Percentiles rank a stretch among this genome's conserved stretches.
Conservation (phyloP, 1,140 invertebrate species). For the Drosophila takahashii region DNA sequence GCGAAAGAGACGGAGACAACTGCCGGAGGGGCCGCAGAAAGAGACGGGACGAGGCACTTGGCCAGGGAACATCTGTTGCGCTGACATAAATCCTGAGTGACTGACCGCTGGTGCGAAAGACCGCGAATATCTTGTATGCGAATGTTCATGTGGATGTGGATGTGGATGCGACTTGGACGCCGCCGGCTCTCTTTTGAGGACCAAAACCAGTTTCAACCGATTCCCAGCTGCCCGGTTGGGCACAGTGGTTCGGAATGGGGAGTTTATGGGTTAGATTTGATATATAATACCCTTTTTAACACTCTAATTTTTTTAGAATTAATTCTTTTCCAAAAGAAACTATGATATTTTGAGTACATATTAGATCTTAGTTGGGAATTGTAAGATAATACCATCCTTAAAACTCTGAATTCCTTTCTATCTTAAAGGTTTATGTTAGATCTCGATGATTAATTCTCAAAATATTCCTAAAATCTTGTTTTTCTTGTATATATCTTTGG, state of each 20-base stretch:
- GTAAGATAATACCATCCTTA: too few species aligned
- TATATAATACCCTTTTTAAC: neutral
- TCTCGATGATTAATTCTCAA: too few species aligned
- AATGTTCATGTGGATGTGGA: slow-evolving; percentile 3
- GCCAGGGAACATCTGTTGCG: slow-evolving; percentile 71
- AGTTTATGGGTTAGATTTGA: too few species aligned
- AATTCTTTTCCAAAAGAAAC: too few species aligned
- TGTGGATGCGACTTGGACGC: slow-evolving; percentile 50
- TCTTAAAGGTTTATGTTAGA: too few species aligned
- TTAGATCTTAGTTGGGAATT: too few species aligned
- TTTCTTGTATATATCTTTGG: too few species aligned
- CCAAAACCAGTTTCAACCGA: slow-evolving; percentile 31
- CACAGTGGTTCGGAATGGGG: slow-evolving; percentile 6
- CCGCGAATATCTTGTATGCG: slow-evolving; percentile 51
- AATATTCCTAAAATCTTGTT: too few species aligned
- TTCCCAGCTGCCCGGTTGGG: slow-evolving; percentile 44
- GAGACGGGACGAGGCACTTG: slow-evolving; percentile 56
- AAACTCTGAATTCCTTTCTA: too few species aligned
- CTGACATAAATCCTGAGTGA: slow-evolving; percentile 83
- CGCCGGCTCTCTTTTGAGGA: slow-evolving; percentile 38
- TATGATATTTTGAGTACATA: too few species aligned
- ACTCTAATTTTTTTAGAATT: too few species aligned
- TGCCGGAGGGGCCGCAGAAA: neutral
- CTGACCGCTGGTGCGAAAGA: slow-evolving; percentile 80
- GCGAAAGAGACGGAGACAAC: neutral